A percentile compares a stretch with the other conserved stretches of the same genome.
phyloP scores from a whole-genome alignment of 2,888 invertebrate species.

The Clostera curtula region DNA sequence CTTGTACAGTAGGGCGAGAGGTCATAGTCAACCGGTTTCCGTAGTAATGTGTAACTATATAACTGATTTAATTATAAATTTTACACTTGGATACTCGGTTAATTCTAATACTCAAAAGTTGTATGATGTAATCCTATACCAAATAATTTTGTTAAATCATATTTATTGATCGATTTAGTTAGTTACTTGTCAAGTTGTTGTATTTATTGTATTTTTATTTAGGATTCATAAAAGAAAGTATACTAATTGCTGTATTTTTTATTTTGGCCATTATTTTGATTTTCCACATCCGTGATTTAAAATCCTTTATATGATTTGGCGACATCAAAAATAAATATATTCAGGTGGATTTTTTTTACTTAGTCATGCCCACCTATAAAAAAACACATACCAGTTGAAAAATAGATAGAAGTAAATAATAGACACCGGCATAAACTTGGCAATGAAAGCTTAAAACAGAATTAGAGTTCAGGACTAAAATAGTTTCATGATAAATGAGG shows the following conservation, averaged over 20 bases:
- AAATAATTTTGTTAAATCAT: constrained; percentile 15
- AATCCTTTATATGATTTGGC: too few species aligned
- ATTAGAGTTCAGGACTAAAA: too few species aligned
- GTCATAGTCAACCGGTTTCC: constrained; percentile 32
- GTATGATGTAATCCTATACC: constrained; percentile 18
- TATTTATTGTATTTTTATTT: constrained; percentile 14
- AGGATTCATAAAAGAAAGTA: constrained; percentile 23
- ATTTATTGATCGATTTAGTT: constrained; percentile 11
- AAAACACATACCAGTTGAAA: too few species aligned
- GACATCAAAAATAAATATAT: too few species aligned
- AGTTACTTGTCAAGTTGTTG: constrained; percentile 17
- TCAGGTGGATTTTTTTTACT: too few species aligned
- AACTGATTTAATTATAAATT: constrained; percentile 13
- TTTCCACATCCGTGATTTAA: too few species aligned
- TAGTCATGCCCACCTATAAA: too few species aligned
- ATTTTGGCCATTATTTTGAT: constrained; percentile 11
- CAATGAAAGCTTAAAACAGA: too few species aligned
- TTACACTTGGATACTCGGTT: constrained; percentile 15
- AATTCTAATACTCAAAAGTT: constrained; percentile 14
- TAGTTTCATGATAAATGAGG: too few species aligned
- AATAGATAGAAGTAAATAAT: too few species aligned
- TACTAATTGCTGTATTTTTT: constrained; percentile 14
- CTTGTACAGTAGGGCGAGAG: constrained; percentile 30
- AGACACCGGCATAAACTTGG: too few species aligned
- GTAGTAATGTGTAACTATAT: constrained; percentile 23